Conservation (phyloP, 2,888 invertebrate genomes). For the Drosophila testacea region DNA sequence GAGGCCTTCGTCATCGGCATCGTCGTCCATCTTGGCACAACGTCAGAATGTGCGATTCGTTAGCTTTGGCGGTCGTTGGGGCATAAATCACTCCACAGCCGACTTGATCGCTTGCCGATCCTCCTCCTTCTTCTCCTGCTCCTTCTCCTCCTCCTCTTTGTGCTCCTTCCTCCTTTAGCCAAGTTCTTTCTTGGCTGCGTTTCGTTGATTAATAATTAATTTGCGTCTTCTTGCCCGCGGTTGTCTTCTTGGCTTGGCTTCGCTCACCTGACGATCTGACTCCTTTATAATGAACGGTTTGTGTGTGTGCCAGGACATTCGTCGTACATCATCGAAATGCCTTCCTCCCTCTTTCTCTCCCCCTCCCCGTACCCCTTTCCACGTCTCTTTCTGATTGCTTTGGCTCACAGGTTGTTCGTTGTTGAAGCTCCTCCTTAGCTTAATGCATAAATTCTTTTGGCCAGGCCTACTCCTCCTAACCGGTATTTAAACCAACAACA, state of each 20-base stretch:
- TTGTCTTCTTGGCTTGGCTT: conserved; percentile 26
- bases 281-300: conserved; percentile 81
- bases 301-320: conserved; percentile 74
- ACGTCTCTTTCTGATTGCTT: conserved; percentile 62
- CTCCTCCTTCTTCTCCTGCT: conserved; percentile 33
- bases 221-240: conserved; percentile 78
- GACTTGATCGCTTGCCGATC: conserved; percentile 50
- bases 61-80: conserved; percentile 70
- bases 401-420: conserved; percentile 61
- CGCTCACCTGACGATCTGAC: conserved; percentile 77
- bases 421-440: conserved; percentile 42
- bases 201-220: conserved; percentile 85
- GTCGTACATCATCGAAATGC: conserved; percentile 77
- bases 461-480: conserved; percentile 57
- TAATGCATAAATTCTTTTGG: conserved; percentile 69
- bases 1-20: conserved; percentile 45
- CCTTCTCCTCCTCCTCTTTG: conserved; percentile 7
- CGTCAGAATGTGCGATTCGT: conserved; percentile 76
- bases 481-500: conserved; percentile 66
- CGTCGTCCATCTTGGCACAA: conserved; percentile 80
- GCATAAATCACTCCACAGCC: conserved; percentile 75
- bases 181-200: conserved; percentile 55
- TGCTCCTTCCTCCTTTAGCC: conserved; percentile 20
- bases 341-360: conserved; percentile 24
- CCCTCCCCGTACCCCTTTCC: neutral